Percentiles rank a stretch among this genome's conserved stretches.
These are phyloP conservation scores for Xanthorhoe designata DNA, from an alignment of 2,888 invertebrate species.

Conservation along the genomic window DNA sequence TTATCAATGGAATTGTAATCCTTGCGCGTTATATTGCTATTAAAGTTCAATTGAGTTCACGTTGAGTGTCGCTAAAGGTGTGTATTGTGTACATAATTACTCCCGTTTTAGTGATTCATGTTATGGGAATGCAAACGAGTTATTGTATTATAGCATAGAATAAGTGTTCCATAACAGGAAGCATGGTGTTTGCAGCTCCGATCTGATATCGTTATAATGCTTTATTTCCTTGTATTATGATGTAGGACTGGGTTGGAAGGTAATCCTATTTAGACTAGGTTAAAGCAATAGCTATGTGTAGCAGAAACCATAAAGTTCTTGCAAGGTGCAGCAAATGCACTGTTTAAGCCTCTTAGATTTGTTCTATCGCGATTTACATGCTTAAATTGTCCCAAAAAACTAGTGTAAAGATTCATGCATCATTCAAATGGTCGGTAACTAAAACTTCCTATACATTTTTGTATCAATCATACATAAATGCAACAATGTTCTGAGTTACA, in stretches of 20 bases:
- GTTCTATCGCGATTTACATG: conserved; percentile 13
- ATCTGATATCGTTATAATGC: conserved; percentile 43
- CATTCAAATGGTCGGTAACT: no score
- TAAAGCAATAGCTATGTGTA: conserved; percentile 51
- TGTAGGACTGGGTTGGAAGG: conserved; percentile 34
- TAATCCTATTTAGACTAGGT: conserved; percentile 60
- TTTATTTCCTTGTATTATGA: conserved; percentile 25
- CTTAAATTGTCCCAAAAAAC: not conserved
- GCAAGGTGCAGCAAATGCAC: conserved; percentile 34
- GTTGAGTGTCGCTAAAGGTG: conserved; percentile 56
- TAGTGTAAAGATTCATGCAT: not conserved
- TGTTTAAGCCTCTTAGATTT: conserved; percentile 23
- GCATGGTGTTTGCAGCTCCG: conserved; percentile 51
- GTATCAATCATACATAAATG: no score
- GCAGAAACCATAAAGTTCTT: conserved; percentile 57
- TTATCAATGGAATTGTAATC: conserved; percentile 69
- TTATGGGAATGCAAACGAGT: conserved; percentile 74
- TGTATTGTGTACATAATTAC: conserved; percentile 60
- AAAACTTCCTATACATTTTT: no score
- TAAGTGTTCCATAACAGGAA: conserved; percentile 68
- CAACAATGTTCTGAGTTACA: no score
- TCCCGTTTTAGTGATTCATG: conserved; percentile 74
- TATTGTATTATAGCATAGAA: conserved; percentile 66
- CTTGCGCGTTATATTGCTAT: conserved; percentile 43
- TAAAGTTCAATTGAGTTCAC: conserved; percentile 49